Percentiles rank a stretch among this genome's conserved stretches.
These are phyloP conservation scores for Dynastes hyllus DNA, from an alignment of 2,888 invertebrate genomes.

Conservation along the genomic window DNA sequence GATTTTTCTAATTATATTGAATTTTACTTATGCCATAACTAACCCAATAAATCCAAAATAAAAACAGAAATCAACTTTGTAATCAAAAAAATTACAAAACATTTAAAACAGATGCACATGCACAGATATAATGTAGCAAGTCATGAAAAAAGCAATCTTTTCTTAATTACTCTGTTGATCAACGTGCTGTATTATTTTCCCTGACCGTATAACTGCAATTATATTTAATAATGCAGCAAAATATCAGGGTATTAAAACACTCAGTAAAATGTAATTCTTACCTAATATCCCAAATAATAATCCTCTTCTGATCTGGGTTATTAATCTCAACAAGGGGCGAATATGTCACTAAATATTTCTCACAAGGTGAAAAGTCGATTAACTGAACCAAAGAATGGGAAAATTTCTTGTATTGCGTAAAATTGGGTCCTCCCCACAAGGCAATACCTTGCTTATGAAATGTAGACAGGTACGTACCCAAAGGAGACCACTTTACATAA, in stretches of 20 bases:
- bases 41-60: too few relatives aligned
- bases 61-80: too few relatives aligned
- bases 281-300: slow-evolving; percentile 98
- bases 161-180: not conserved
- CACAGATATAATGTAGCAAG: slow-evolving; percentile 7
- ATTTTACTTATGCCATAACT: too few relatives aligned
- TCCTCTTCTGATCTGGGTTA: slow-evolving; percentile 83
- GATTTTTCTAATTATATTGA: too few relatives aligned
- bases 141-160: slow-evolving; percentile 7
- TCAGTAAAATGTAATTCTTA: slow-evolving; percentile 60
- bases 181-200: slow-evolving; percentile 49
- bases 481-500: slow-evolving; percentile 97
- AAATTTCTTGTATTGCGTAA: slow-evolving; percentile 93
- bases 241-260: slow-evolving; percentile 45
- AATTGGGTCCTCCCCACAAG: slow-evolving; percentile 97
- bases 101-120: too few relatives aligned
- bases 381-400: slow-evolving; percentile 93
- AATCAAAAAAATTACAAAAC: too few relatives aligned
- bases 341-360: slow-evolving; percentile 96
- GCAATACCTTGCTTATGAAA: slow-evolving; percentile 97
- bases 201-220: slow-evolving; percentile 55
- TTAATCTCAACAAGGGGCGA: slow-evolving; percentile 83
- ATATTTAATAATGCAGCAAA: slow-evolving; percentile 51
- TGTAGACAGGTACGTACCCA: slow-evolving; percentile 96
- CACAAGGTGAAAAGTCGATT: slow-evolving; percentile 98